phyloP scores from a whole-genome alignment of 2,113 vertebrate genomes.

The Oryctolagus cuniculus region mOryCun1.1 NC_091437.1:18721501-18722000 shows the following conservation, averaged over 20 bases:
- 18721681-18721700: background rate
- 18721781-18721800: background rate
- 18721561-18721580: background rate
- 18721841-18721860: background rate
- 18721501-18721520: too few species aligned
- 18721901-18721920: background rate
- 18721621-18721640: background rate
- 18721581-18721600: background rate
- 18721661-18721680: background rate
- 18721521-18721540: background rate
- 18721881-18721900: background rate
- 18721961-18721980: background rate
- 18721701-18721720: background rate
- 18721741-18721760: background rate
- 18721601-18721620: background rate
- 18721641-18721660: background rate
- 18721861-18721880: background rate
- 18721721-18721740: background rate
- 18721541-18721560: background rate
- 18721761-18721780: background rate
- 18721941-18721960: background rate
- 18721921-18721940: background rate
- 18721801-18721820: background rate
- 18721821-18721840: background rate
- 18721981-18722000: background rate